Percentiles rank a stretch among this genome's conserved stretches.
Evolutionary conservation across 2,888 invertebrate genomes (phyloP).

Genomic region (Mellilla xanthometata): DNA sequence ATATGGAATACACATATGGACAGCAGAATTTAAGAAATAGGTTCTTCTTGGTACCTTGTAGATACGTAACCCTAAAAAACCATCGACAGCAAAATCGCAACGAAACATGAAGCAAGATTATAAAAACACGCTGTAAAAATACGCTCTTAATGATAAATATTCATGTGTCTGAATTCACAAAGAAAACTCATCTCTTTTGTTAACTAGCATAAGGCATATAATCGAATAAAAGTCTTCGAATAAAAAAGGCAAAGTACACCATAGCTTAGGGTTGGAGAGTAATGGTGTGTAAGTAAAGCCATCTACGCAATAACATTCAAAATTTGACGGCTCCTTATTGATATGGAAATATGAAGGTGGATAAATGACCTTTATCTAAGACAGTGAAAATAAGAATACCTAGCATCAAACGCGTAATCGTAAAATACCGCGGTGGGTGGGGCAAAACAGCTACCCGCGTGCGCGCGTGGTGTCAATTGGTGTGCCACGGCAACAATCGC

Average conservation of each 20-base stretch:
- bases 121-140: constrained; percentile 61
- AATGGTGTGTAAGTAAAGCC: constrained; percentile 52
- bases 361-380: too few species aligned
- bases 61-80: too few species aligned
- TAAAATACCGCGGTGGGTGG: too few species aligned
- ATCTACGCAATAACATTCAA: constrained; percentile 51
- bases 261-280: constrained; percentile 43
- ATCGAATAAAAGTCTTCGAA: constrained; percentile 10
- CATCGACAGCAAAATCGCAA: too few species aligned
- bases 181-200: constrained; percentile 4
- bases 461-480: too few species aligned
- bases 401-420: too few species aligned
- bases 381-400: too few species aligned
- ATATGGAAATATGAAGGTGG: constrained; percentile 42
- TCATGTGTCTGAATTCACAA: constrained; percentile 18
- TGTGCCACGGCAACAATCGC: too few species aligned
- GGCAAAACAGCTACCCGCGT: too few species aligned
- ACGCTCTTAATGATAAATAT: constrained; percentile 49
- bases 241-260: constrained; percentile 24
- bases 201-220: constrained; percentile 20
- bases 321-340: constrained; percentile 52
- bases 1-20: too few species aligned
- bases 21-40: too few species aligned
- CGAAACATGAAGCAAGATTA: constrained; percentile 45
- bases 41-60: too few species aligned